phyloP scores from a whole-genome alignment of 2,113 vertebrate species.

The Thryonomys swinderianus region DNA sequence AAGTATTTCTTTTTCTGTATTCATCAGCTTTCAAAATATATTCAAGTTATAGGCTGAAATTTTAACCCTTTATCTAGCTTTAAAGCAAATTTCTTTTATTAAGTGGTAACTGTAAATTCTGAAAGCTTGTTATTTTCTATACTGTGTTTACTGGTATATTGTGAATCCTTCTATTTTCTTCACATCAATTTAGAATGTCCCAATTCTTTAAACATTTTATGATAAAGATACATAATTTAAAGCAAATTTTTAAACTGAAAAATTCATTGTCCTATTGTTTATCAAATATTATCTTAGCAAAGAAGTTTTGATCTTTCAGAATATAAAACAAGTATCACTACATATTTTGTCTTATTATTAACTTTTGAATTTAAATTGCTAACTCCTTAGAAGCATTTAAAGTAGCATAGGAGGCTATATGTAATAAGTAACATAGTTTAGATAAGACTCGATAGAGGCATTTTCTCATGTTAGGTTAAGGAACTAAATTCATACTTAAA shows the following conservation, averaged over 20 bases:
- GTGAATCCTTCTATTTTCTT: not conserved
- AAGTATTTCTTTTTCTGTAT: not conserved
- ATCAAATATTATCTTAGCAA: not conserved
- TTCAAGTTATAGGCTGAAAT: not conserved
- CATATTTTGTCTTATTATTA: not conserved
- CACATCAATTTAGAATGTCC: not conserved
- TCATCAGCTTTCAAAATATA: not conserved
- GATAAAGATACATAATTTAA: slow-evolving; percentile 2
- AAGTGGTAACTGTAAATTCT: not conserved
- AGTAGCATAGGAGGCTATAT: not conserved
- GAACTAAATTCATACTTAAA: slow-evolving; percentile 37
- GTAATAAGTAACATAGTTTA: not conserved
- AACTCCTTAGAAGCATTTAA: slow-evolving; percentile 33
- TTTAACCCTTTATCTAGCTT: not conserved
- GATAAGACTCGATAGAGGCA: not conserved
- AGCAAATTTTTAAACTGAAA: slow-evolving; percentile 16
- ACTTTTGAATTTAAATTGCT: slow-evolving; percentile 35
- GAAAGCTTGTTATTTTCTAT: not conserved
- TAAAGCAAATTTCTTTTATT: not conserved
- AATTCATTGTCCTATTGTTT: not conserved
- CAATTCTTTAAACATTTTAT: not conserved
- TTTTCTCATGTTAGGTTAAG: not conserved
- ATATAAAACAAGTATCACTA: not conserved
- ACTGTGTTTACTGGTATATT: not conserved
- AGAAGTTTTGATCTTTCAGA: not conserved